These are phyloP conservation scores for Melangyna quadrimaculata DNA, from an alignment of 2,888 invertebrate genomes.

Conservation along the genomic window DNA sequence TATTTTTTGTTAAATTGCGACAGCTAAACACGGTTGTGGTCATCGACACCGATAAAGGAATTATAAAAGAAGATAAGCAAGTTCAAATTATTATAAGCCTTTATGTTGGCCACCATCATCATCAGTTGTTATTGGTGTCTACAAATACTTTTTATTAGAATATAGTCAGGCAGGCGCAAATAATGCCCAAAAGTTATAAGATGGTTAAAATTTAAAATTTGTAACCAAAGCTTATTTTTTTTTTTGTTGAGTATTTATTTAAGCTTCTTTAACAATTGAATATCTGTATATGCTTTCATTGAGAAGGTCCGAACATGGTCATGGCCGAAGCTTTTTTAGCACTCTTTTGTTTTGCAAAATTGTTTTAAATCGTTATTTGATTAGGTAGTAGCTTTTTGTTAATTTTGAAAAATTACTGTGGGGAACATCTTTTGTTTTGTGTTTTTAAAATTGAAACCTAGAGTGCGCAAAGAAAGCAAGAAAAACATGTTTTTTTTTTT, in stretches of 20 bases:
- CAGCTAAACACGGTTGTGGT: background rate
- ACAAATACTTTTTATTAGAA: constrained; percentile 18
- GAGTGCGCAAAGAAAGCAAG: background rate
- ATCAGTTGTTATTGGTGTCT: background rate
- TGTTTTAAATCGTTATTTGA: background rate
- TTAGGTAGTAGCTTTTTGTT: background rate
- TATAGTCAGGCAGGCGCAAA: constrained; percentile 25
- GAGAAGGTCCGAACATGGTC: background rate
- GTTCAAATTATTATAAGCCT: constrained; percentile 11
- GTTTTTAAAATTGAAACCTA: background rate
- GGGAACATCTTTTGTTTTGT: background rate
- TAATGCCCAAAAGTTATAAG: background rate
- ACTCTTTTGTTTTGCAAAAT: background rate
- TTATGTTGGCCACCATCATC: constrained; percentile 12
- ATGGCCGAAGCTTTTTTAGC: background rate
- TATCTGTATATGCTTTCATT: background rate
- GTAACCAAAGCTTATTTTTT: background rate
- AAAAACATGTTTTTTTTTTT: background rate
- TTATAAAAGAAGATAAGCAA: constrained; percentile 28
- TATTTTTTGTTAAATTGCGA: background rate
- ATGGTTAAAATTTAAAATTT: background rate
- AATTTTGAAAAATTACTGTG: background rate
- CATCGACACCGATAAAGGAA: constrained; percentile 13
- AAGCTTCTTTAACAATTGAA: background rate
- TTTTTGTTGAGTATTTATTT: background rate